A percentile compares a stretch with the other conserved stretches of the same genome.
phyloP scores from a whole-genome alignment of 2,113 vertebrate genomes.

The Dasypus novemcinctus region DNA sequence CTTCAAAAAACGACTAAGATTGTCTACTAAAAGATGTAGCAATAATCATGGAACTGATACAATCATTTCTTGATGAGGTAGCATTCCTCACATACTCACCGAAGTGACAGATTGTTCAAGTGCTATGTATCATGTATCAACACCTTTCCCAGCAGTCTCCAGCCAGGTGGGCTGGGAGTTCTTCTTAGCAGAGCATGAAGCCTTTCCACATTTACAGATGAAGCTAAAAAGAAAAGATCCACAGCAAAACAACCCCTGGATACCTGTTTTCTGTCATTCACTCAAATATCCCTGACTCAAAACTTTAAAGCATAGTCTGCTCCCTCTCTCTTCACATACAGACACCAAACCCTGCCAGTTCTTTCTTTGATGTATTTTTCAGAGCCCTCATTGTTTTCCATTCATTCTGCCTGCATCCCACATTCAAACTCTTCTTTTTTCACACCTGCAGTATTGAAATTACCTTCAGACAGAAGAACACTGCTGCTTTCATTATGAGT shows the following conservation, averaged over 20 bases:
- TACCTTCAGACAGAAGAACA: not conserved
- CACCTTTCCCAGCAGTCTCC: not conserved
- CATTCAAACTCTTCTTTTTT: not conserved
- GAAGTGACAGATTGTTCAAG: constrained; percentile 45
- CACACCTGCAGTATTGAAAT: not conserved
- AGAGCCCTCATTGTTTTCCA: not conserved
- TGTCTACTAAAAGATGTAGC: not conserved
- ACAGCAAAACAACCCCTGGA: not conserved
- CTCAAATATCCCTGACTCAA: not conserved
- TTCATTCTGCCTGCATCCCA: not conserved
- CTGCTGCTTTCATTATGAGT: not conserved
- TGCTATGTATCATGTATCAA: not conserved
- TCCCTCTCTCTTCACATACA: not conserved
- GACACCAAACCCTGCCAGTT: not conserved
- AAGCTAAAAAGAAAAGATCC: not conserved
- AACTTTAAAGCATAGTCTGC: not conserved
- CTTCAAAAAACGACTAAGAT: not conserved
- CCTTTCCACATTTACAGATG: constrained; percentile 15
- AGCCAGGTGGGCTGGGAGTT: constrained; percentile 32
- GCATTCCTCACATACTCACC: not conserved
- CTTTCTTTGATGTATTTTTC: not conserved
- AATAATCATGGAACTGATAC: constrained; percentile 10
- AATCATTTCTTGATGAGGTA: not conserved
- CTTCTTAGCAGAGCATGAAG: constrained; percentile 38
- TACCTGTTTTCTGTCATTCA: not conserved